These are phyloP conservation scores for Gorsachius goisagi DNA, from an alignment of 2,113 vertebrate species.

Conservation along the genomic window DNA sequence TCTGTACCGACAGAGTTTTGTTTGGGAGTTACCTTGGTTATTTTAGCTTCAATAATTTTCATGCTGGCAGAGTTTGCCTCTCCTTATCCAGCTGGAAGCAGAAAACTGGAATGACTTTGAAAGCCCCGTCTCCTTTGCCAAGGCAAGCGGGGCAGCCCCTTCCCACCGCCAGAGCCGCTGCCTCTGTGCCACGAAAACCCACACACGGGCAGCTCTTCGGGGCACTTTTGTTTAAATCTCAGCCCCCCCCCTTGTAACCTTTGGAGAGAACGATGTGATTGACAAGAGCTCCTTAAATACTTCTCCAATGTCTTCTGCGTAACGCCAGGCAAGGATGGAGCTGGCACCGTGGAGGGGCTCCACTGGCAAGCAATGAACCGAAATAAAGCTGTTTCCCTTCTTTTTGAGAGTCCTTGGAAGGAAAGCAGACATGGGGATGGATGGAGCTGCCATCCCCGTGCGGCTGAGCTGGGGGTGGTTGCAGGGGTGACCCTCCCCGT, in stretches of 20 bases:
- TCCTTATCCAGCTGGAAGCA: neutral
- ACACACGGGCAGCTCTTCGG: neutral
- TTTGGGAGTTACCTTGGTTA: neutral
- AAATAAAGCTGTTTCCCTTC: neutral
- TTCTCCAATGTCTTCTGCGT: neutral
- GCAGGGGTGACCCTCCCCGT: neutral
- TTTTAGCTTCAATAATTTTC: neutral
- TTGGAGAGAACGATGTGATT: neutral
- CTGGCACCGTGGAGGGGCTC: neutral
- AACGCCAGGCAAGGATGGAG: fast-evolving
- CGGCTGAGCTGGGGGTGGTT: neutral
- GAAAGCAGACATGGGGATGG: neutral
- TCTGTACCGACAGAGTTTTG: neutral
- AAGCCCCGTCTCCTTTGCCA: neutral
- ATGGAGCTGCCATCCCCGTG: neutral
- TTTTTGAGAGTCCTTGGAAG: neutral
- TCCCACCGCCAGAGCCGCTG: neutral
- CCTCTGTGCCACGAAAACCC: neutral
- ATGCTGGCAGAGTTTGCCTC: neutral
- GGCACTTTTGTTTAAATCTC: neutral
- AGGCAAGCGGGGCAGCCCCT: neutral
- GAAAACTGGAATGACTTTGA: neutral
- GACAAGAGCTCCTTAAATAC: neutral
- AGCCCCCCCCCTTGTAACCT: neutral
- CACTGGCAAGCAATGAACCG: fast-evolving